Conservation (phyloP, 2,113 vertebrate species). For the Prietella phreatophila region DNA sequence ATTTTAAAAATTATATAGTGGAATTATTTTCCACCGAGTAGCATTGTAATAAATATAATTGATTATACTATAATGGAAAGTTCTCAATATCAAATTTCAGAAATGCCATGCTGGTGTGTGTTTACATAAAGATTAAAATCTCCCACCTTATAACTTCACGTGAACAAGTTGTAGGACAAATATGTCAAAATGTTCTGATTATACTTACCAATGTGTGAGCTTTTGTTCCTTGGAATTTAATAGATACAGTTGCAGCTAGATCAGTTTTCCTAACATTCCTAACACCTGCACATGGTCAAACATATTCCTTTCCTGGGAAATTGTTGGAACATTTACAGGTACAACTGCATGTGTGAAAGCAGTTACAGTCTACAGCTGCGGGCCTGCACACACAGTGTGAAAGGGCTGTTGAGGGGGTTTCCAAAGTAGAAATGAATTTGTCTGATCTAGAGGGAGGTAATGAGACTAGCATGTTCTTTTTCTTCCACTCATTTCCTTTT, state of each 20-base stretch:
- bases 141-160: too few relatives aligned
- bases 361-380: neutral
- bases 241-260: neutral
- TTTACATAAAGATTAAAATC: neutral
- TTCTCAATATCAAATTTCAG: neutral
- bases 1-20: too few relatives aligned
- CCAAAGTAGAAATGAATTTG: conserved; percentile 32
- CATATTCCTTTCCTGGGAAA: neutral
- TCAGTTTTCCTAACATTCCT: neutral
- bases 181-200: neutral
- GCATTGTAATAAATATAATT: neutral
- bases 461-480: conserved; percentile 41
- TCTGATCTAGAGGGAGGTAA: conserved; percentile 27
- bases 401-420: conserved; percentile 8
- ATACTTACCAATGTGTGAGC: neutral
- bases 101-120: neutral
- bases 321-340: neutral
- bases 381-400: neutral
- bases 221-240: neutral
- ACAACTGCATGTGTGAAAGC: neutral
- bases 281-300: neutral
- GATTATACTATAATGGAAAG: neutral
- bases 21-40: too few relatives aligned
- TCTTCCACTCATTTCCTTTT: conserved; percentile 43
- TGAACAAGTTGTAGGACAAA: too few relatives aligned